Base-by-base conservation (phyloP, 2,113 vertebrate genomes). In the Cololabis saira region DNA sequence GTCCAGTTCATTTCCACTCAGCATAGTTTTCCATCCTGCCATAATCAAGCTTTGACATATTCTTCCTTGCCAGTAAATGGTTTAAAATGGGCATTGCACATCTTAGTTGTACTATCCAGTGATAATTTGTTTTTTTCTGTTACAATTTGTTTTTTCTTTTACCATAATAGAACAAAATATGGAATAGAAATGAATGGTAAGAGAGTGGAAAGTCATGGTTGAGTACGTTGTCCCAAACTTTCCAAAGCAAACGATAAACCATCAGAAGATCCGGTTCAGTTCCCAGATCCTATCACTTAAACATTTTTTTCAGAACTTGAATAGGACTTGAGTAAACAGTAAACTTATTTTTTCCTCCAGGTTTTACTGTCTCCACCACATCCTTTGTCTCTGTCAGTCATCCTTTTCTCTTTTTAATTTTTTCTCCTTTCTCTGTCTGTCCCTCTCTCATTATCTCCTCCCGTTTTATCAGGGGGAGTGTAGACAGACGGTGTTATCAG, bases 271-370 rank as follows among this genome's bases (percentile, higher is more conserved):
- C 61, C 16, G 69, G 71, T 82, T 73, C 68, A 64, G 78, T 81
- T 89, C 71, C 73, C 83, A 85, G 89, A 92, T 92, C 74, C 65
- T 85, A 90, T 93, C 91, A 7, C 17, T 17, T 59, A 12, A 76
- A 55, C 65, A 75, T 48, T 12, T 30, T 67, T 64, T 59, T 54
- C 17, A 19, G 49, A 4, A 47, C 69, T 66, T 37, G 49, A 42
- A 27, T 22, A 24, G 67, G 61, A 54, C 60, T 53, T 67, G 17
- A 76, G 47, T 75, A 73, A 81, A 79, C 71, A 81, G 30, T 14
- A 19, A n/a, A 17, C 18, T 57, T 14, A 9, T 37, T 37, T 27
- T 30, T 69, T 40, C 15, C n/a, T 47, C 21, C 24, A 19, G 5
- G n/a, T 24, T 53, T 27, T 13, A 41, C 56, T n/a, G 50, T 67